Base-by-base conservation (phyloP, 2,113 vertebrate genomes). In the Protobothrops flavoviridis region DNA sequence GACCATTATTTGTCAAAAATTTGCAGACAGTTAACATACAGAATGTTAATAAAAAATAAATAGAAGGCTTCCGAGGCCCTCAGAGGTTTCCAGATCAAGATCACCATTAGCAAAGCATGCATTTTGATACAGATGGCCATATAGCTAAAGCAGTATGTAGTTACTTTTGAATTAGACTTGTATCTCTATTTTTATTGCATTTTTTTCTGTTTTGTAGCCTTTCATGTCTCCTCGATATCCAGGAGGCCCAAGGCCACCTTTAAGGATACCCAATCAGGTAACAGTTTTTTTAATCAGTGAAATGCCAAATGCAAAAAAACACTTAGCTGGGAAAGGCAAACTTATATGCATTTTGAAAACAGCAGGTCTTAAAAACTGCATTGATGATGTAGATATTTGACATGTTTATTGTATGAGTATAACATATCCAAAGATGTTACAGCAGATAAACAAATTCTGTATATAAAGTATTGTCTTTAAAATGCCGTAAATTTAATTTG, bases 211-310 rank as follows among this genome's bases (percentile, higher is more conserved):
- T 96, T 95, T 56, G 39, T 96, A 99, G 99, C 99, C 99, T 96
- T 99, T 99, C 97, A 99, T 99, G 99, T 99, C 99, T 93, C 99
- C 99, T 94, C 98, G 99, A 91, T 99, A 99, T 97, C 99, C 99
- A n/a, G 99, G 99, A 97, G 99, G 99, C 96, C 99, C 99, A 94
- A 98, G 99, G 97, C 98, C 98, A 93, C 98, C 99, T 88, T 96
- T 99, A 97, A 98, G 99, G 98, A 99, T 99, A 99, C 99, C 99
- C 86, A 99, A 98, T 96, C 99, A 99, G 99, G 99, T 99, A 98
- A 96, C 92, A 48, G 4, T 90, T n/a, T n/a, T 50, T 52, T 93
- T 90, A 86, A 12, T 86, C 52, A 87, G 52, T 29, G 8, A 64
- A 61, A 43, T 64, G 10, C 56, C 55, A 21, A 23, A 29, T 23